These are phyloP conservation scores for Noctuana brunneofusca DNA, from an alignment of 2,888 invertebrate species.

Conservation along the genomic window DNA sequence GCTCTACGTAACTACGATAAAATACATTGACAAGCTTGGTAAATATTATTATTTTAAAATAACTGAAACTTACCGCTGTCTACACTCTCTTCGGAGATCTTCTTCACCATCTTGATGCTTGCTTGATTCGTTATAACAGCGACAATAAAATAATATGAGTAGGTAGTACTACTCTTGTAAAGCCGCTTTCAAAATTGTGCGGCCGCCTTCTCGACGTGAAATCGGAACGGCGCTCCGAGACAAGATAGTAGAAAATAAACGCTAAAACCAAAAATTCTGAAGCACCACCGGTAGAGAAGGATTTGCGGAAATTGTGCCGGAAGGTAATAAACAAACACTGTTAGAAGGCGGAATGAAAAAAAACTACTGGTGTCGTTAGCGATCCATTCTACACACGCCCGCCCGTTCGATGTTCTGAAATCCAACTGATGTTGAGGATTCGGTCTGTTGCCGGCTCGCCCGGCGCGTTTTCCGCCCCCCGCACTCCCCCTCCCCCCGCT, in stretches of 20 bases:
- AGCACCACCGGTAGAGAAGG: slow-evolving; percentile 80
- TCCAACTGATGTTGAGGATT: slow-evolving; percentile 65
- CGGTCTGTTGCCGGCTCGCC: slow-evolving; percentile 47
- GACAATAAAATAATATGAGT: slow-evolving; percentile 72
- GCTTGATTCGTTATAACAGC: slow-evolving; percentile 71
- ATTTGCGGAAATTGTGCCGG: slow-evolving; percentile 73
- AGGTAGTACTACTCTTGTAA: slow-evolving; percentile 77
- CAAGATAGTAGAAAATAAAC: slow-evolving; percentile 64
- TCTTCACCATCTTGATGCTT: slow-evolving; percentile 79
- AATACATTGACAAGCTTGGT: slow-evolving; percentile 4
- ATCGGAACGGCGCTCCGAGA: slow-evolving; percentile 74
- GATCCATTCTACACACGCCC: slow-evolving; percentile 82
- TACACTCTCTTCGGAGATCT: slow-evolving; percentile 82
- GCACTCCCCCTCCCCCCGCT: slow-evolving; percentile 42
- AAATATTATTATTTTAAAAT: slow-evolving; percentile 27
- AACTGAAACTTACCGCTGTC: slow-evolving; percentile 74
- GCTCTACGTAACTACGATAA: slow-evolving; percentile 9
- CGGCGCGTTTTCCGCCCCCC: slow-evolving; percentile 52
- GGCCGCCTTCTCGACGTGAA: slow-evolving; percentile 80
- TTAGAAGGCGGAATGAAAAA: slow-evolving; percentile 83
- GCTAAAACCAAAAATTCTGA: slow-evolving; percentile 61
- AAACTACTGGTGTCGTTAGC: slow-evolving; percentile 83
- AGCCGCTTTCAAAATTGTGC: slow-evolving; percentile 82
- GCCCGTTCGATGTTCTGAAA: slow-evolving; percentile 82
- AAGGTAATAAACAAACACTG: slow-evolving; percentile 79